Base-by-base conservation (phyloP, 2,888 invertebrate genomes). In the Hirudinaria manillensis region DNA sequence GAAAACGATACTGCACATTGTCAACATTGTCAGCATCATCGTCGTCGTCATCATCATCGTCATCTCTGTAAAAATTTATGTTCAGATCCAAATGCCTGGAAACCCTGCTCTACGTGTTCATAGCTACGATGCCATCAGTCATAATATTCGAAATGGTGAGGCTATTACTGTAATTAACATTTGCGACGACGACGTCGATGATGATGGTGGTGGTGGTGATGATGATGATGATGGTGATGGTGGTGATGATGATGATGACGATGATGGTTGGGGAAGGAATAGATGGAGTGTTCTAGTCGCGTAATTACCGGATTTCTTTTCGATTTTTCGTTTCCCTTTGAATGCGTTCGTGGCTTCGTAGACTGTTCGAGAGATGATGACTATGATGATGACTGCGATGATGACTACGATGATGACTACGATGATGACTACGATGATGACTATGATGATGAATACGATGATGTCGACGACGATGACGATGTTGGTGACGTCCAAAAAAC, bases 41-140 rank as follows among this genome's bases (percentile, higher is more conserved):
- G 24, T 67, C 21, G 3, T 7, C 6, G 32, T 67, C 29, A 67
- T 67, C 21, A 24, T 67, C 21, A 67, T 67, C 19, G 13, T 67
- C 3, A 32, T 67, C 19, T 7, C 34, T 21, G 7, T 55, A 3
- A 56, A 13, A 24, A 73, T 66, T 71, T 0, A 38, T 56, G n/a
- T 83, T 38, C 80, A 87, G 86, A 76, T 95, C 85, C 81, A 97
- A 88, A 89, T 92, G 91, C 87, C 87, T 97, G 81, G 96, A 96
- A 86, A 92, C 93, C 21, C 87, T 92, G 80, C 90, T 96, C 80
- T 97, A 97, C 86, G 87, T 96, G 78, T 87, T 93, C 77, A 93
- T 96, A 89, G 95, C 94, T 66, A 87, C 93, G 74, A 91, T 92
- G 71, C 96, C 96, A 6, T 91, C 93, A 29, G 90, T 92, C 80